Conservation (phyloP, 1,140 invertebrate species). For the Macrocentrus cingulum region DNA sequence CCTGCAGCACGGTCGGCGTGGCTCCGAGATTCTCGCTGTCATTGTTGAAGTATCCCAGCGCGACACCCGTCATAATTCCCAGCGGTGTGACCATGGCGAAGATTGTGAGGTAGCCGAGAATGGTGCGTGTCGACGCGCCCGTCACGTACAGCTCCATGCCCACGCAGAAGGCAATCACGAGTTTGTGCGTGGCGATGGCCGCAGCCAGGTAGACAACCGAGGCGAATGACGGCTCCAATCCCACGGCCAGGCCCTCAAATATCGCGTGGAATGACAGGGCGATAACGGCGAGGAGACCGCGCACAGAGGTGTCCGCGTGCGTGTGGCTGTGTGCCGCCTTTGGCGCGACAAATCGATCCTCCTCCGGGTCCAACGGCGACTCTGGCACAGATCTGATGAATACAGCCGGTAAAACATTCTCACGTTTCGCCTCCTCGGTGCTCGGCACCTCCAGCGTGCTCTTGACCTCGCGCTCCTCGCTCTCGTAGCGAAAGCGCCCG, state of each 20-base stretch:
- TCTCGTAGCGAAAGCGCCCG: slow-evolving; percentile 26
- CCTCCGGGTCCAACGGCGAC: slow-evolving; percentile 19
- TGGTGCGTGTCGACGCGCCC: slow-evolving; percentile 60
- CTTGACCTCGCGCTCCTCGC: slow-evolving; percentile 18
- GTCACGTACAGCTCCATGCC: slow-evolving; percentile 70
- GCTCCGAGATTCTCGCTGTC: slow-evolving; percentile 54
- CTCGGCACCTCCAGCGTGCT: no score
- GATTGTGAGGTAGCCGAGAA: slow-evolving; percentile 64
- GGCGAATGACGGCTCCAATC: slow-evolving; percentile 66
- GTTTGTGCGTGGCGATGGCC: slow-evolving; percentile 75
- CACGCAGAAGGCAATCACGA: slow-evolving; percentile 73
- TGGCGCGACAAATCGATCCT: slow-evolving; percentile 15
- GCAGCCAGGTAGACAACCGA: slow-evolving; percentile 71
- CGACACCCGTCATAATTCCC: slow-evolving; percentile 67
- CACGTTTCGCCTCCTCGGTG: no score
- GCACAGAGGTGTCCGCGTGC: slow-evolving; percentile 55
- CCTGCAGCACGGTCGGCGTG: slow-evolving; percentile 68
- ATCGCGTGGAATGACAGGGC: slow-evolving; percentile 80
- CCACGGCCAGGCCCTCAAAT: slow-evolving; percentile 81
- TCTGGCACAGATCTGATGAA: slow-evolving; percentile 39
- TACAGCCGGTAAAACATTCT: slow-evolving; percentile 38
- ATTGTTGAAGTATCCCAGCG: slow-evolving; percentile 52
- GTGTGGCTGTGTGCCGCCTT: background rate
- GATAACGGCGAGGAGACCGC: slow-evolving; percentile 69
- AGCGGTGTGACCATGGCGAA: slow-evolving; percentile 72